These are phyloP conservation scores for Ophioderma brevispina DNA, from an alignment of 35 echinoderm and acorn worm species.

Conservation along the genomic window DNA sequence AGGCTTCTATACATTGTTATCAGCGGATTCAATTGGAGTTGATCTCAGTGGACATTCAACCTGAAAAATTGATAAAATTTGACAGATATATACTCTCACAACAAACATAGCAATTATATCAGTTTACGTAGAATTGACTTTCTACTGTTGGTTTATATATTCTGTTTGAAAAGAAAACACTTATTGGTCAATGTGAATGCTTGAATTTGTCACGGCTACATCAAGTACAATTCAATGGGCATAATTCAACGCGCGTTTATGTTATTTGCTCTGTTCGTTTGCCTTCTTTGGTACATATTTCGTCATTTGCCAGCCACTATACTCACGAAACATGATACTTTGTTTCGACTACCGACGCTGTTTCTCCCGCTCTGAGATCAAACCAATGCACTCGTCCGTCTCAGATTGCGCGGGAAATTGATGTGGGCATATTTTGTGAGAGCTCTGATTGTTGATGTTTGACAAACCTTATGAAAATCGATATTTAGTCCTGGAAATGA, in stretches of 20 bases:
- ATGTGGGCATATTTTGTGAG: background rate
- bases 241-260: background rate
- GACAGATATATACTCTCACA: too few relatives aligned
- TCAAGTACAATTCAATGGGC: background rate
- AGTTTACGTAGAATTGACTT: too few relatives aligned
- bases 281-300: background rate
- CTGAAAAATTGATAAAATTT: too few relatives aligned
- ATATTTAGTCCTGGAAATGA: background rate
- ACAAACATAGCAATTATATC: too few relatives aligned
- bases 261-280: background rate
- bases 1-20: too few relatives aligned
- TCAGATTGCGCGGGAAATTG: background rate
- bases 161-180: too few relatives aligned
- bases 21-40: too few relatives aligned
- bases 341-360: background rate
- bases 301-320: too few relatives aligned
- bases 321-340: background rate
- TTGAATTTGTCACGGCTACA: background rate
- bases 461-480: background rate
- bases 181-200: too few relatives aligned
- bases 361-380: background rate
- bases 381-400: background rate
- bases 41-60: too few relatives aligned
- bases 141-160: too few relatives aligned
- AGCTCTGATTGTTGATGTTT: background rate